Conservation (phyloP, 2,888 invertebrate species). For the Spicauda simplicius region DNA sequence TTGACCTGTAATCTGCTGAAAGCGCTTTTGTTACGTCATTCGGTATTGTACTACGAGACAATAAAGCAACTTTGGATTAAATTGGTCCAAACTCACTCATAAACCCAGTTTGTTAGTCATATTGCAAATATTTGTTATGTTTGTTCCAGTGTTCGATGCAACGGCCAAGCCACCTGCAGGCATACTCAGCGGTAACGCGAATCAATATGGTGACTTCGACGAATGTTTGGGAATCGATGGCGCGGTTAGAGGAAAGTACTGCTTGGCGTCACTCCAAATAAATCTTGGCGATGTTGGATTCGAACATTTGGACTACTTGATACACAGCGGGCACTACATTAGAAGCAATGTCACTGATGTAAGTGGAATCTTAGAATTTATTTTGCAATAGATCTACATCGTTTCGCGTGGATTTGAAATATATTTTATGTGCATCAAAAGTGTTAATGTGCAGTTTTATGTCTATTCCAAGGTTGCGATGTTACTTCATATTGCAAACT, state of each 20-base stretch:
- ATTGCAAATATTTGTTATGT: slow-evolving; percentile 10
- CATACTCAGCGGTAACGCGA: slow-evolving; percentile 87
- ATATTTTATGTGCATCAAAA: background rate
- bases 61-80: slow-evolving; percentile 41
- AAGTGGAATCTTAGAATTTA: slow-evolving; percentile 52
- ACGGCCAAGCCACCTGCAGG: slow-evolving; percentile 89
- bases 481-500: too few relatives aligned
- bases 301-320: slow-evolving; percentile 66
- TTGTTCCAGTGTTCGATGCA: slow-evolving; percentile 88
- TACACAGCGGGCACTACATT: slow-evolving; percentile 83
- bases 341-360: slow-evolving; percentile 83
- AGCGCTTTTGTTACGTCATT: slow-evolving; percentile 44
- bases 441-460: background rate
- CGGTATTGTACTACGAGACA: slow-evolving; percentile 30
- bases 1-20: slow-evolving; percentile 45
- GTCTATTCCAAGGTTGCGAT: too few relatives aligned
- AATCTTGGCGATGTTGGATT: slow-evolving; percentile 59
- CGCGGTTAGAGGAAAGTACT: slow-evolving; percentile 86
- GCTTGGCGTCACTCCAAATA: slow-evolving; percentile 85
- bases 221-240: slow-evolving; percentile 85
- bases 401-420: background rate
- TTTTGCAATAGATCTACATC: background rate
- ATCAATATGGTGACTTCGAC: slow-evolving; percentile 89
- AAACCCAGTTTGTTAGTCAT: slow-evolving; percentile 9
- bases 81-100: slow-evolving; percentile 39